Evolutionary conservation across 1,140 invertebrate species (phyloP).

Genomic region (Zaprionus davidi): DNA sequence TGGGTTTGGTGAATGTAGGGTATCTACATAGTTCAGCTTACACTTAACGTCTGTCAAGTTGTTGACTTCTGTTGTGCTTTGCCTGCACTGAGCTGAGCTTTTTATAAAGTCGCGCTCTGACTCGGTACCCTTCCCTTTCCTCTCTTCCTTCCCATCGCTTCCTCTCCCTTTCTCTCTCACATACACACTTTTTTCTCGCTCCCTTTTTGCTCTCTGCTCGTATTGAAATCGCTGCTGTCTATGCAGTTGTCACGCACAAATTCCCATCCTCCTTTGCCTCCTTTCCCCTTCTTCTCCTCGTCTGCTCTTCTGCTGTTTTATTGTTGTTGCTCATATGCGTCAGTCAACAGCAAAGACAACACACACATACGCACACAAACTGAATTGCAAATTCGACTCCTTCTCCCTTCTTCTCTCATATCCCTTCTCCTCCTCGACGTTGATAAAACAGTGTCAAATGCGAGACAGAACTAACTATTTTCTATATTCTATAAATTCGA

Average conservation of each 20-base stretch:
- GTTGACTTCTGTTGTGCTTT: neutral
- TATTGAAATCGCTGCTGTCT: slow-evolving; percentile 44
- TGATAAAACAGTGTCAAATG: slow-evolving; percentile 32
- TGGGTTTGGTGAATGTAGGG: neutral
- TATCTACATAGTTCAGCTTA: neutral
- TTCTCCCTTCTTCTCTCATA: neutral
- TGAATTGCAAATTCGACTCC: slow-evolving; percentile 7
- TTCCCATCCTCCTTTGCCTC: neutral
- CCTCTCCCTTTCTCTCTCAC: neutral
- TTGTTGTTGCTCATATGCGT: slow-evolving; percentile 29
- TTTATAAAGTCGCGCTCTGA: neutral
- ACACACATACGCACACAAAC: slow-evolving; percentile 14
- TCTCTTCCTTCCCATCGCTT: neutral
- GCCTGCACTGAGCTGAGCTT: slow-evolving; percentile 17
- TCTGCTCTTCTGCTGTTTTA: slow-evolving; percentile 9
- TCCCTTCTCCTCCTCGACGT: neutral
- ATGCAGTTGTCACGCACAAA: slow-evolving; percentile 42
- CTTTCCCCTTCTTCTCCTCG: too few relatives aligned
- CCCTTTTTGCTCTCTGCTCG: neutral
- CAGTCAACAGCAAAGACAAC: slow-evolving; percentile 10
- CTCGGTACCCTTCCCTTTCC: neutral
- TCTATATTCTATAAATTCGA: slow-evolving; percentile 37
- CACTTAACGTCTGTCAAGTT: neutral
- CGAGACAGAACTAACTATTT: slow-evolving; percentile 36
- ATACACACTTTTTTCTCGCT: neutral